Evolutionary conservation across 2,888 invertebrate genomes (phyloP), one percentile per base, ranked within the genome.

Genomic region (Callyntrura sp.): DNA sequence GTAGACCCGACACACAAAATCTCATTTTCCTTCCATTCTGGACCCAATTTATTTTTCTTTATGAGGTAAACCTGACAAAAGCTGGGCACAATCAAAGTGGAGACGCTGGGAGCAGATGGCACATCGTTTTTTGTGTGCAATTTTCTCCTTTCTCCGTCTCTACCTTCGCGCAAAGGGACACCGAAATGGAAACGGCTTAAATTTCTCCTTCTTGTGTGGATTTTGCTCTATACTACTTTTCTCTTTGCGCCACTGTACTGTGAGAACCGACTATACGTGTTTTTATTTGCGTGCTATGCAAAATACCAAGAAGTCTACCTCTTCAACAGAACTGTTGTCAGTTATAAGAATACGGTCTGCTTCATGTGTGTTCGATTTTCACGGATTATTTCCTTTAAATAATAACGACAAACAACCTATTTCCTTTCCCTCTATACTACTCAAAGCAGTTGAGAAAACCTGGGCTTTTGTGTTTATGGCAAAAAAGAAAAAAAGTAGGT

Each of bases 241-340:
- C 25, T n/a, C 17, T 28, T 0, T 65, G 35, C 68, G 35, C 14
- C n/a, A 8, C 25, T 3, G 62, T 68, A 35, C 35, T 68, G 5
- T 35, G 28, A 35, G 35, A 35, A 68, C n/a, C n/a, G n/a, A 68
- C 28, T 62, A n/a, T n/a, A 20, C n/a, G 68, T 12, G 35, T 35
- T 68, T 35, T 35, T 35, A 68, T 68, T 68, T 35, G 70, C 9
- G n/a, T 70, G 70, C n/a, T 45, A 45, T 70, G 70, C 70, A 70
- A 70, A 70, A 70, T 70, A 70, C 70, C 11, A 70, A 70, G 35
- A 70, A 45, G 45, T 43, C 17, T 45, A 20, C 45, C 70, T 20
- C 45, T 45, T 70, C 45, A 20, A n/a, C 1, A 70, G 14, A 65
- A 65, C 4, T n/a, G 28, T 65, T 65, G 25, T 65, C n/a, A n/a